A percentile compares a stretch with the other conserved stretches of the same genome.
Conservation (phyloP, 2,113 vertebrate species). For the Ceuthmochares aereus region DNA sequence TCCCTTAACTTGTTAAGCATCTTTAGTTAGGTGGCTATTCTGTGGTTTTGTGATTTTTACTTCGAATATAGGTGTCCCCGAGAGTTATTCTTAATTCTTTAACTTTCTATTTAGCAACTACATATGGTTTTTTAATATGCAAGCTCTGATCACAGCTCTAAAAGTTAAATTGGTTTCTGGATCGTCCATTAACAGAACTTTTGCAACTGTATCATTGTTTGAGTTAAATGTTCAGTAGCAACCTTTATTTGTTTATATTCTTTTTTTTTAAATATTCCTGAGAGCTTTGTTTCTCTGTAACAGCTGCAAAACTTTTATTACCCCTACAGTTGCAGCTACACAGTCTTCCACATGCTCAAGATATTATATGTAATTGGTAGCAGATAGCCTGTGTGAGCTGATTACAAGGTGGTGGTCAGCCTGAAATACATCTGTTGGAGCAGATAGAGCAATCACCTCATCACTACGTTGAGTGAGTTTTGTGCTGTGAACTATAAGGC, state of each 20-base stretch:
- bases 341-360: neutral
- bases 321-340: neutral
- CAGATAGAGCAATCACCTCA: neutral
- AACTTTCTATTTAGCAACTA: neutral
- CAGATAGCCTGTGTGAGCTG: neutral
- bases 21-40: neutral
- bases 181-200: neutral
- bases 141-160: neutral
- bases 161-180: neutral
- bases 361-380: neutral
- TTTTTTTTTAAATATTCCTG: neutral
- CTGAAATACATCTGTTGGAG: neutral
- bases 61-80: neutral
- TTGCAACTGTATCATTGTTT: neutral
- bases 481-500: neutral
- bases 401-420: neutral
- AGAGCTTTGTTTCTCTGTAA: neutral
- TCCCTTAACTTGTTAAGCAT: neutral
- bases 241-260: neutral
- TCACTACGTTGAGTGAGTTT: neutral
- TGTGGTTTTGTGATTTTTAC: neutral
- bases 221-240: neutral
- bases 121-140: neutral
- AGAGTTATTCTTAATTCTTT: neutral
- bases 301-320: neutral